These are phyloP conservation scores for Syritta pipiens DNA, from an alignment of 2,888 invertebrate species.

Conservation along the genomic window DNA sequence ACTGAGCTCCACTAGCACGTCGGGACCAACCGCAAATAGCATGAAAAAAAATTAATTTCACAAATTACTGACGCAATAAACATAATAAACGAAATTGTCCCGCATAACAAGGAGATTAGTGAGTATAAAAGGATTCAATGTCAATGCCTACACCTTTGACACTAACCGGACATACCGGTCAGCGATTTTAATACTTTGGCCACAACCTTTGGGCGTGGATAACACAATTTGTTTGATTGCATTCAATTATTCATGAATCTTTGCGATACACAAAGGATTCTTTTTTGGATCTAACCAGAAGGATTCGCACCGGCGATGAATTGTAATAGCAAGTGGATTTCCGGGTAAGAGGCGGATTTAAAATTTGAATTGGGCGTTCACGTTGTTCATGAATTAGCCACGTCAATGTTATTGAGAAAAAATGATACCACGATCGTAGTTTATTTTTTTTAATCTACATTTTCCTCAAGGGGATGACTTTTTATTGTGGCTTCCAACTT, in stretches of 20 bases:
- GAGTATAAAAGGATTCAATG: background rate
- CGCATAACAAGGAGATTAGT: background rate
- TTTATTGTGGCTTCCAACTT: no score
- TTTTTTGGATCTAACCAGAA: background rate
- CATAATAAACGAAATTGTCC: conserved; percentile 13
- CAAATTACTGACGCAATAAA: conserved; percentile 42
- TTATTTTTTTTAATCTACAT: no score
- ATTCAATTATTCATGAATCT: conserved; percentile 36
- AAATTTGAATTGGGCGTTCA: no score
- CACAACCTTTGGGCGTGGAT: conserved; percentile 1
- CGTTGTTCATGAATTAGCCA: no score
- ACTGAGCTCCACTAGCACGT: conserved; percentile 10
- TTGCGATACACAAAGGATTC: background rate
- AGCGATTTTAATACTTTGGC: background rate
- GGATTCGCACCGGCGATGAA: no score
- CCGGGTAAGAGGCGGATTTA: no score
- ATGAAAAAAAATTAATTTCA: conserved; percentile 25
- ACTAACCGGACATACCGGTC: background rate
- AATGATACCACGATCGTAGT: no score
- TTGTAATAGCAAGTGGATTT: no score
- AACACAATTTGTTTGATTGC: conserved; percentile 52
- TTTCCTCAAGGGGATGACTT: no score
- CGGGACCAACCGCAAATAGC: background rate
- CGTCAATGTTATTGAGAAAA: no score
- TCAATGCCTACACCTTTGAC: conserved; percentile 9